Percentiles rank a stretch among this genome's conserved stretches.
phyloP scores from a whole-genome alignment of 1,140 invertebrate species.

The Scaptomyza pallida region DNA sequence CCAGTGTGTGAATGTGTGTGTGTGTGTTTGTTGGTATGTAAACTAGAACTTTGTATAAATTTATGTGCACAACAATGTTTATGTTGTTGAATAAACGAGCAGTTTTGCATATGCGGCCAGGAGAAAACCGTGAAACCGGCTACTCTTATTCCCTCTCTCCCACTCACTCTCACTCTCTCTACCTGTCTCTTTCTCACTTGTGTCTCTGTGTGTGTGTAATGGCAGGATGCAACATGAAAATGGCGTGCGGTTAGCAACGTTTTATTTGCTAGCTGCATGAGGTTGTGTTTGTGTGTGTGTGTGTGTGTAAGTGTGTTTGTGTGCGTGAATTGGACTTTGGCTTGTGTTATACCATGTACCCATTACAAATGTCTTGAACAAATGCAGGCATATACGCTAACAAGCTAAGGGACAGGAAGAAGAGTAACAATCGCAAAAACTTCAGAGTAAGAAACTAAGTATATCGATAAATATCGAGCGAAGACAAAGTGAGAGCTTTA shows the following conservation, averaged over 20 bases:
- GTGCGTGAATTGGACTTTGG: conserved; percentile 1
- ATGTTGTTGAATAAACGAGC: conserved; percentile 81
- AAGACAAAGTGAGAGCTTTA: too few species aligned
- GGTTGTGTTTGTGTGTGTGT: conserved; percentile 12
- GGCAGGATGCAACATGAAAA: conserved; percentile 81
- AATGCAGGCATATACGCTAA: background rate
- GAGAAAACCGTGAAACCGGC: conserved; percentile 23
- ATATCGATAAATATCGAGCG: background rate
- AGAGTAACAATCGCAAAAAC: too few species aligned
- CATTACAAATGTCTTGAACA: background rate
- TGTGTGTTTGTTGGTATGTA: conserved; percentile 55
- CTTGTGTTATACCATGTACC: background rate
- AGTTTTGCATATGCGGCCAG: conserved; percentile 71
- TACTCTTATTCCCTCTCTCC: too few species aligned
- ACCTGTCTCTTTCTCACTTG: background rate
- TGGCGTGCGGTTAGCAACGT: conserved; percentile 78
- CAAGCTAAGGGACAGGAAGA: too few species aligned
- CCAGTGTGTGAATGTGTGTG: conserved; percentile 16
- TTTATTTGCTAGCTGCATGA: conserved; percentile 59
- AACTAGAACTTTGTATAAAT: conserved; percentile 82
- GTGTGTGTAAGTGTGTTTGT: conserved; percentile 12
- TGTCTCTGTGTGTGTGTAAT: conserved; percentile 52
- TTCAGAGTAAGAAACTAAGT: too few species aligned
- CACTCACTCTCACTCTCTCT: too few species aligned
- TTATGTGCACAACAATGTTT: conserved; percentile 81